Base-by-base conservation (phyloP, 2,797 vertebrate species). In the Pipistrellus nathusii region DNA sequence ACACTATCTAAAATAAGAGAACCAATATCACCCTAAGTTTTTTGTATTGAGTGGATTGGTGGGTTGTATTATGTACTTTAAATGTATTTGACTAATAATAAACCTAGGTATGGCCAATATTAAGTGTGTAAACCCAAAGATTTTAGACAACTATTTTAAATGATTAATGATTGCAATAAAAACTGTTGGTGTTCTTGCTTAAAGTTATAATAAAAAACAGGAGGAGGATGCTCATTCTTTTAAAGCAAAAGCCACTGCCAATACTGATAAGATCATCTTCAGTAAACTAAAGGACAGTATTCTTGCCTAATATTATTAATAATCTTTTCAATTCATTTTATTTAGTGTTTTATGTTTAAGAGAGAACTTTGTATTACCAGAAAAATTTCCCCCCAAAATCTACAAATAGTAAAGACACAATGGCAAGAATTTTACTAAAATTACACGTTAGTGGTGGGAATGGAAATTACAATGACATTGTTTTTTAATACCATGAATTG, bases 291-390 rank as follows among this genome's bases (percentile, higher is more conserved):
- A 62, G 78, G 44, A 80, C 4, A 38, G 38, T 30, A 75, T 81
- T 91, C 72, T 95, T 51, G 18, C 11, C 35, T 57, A 78, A 73
- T 41, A 80, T 48, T 35, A 80, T 35, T 68, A 59, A 69, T 88
- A 76, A 66, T 59, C 10, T 80, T 88, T 84, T 84, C 64, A 84
- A 84, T 32, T 80, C 8, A 84, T 80, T 88, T 88, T 59, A 80
- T 68, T 69, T 44, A 88, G 10, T 46, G 41, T 85, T 75, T 84
- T 62, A 75, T 8, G 8, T 85, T 76, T 90, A 76, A 64, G 35
- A 69, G 10, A 35, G 53, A 86, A 20, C 38, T 87, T 23, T 93
- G 62, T 20, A 41, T 38, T n/a, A 20, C 82, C 30, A 83, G 38
- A 82, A 83, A 93, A 90, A 83, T 41, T n/a, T 27, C 12, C 62